A percentile compares a stretch with the other conserved stretches of the same genome.
These are phyloP conservation scores for Lerema accius DNA, from an alignment of 1,140 invertebrate species.

Conservation along the genomic window DNA sequence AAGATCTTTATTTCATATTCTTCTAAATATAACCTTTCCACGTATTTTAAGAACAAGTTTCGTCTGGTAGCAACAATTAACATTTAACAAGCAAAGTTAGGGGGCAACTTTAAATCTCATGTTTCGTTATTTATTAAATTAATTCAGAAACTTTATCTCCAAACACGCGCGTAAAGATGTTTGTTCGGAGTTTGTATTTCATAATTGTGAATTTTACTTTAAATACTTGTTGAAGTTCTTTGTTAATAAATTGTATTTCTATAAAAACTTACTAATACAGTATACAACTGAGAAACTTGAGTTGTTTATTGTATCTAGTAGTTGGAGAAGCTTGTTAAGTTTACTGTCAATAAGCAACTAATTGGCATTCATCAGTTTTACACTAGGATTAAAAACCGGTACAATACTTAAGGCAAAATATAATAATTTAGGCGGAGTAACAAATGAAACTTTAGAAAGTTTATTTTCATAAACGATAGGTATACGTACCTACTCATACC, in stretches of 20 bases:
- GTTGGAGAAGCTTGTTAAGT: neutral
- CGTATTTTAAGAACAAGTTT: slow-evolving; percentile 46
- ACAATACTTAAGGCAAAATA: no score
- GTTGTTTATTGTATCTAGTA: neutral
- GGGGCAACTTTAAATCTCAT: slow-evolving; percentile 63
- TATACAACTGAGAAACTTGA: neutral
- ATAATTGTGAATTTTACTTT: slow-evolving; percentile 53
- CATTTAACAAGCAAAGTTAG: slow-evolving; percentile 70
- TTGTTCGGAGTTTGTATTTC: slow-evolving; percentile 58
- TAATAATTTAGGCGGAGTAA: no score
- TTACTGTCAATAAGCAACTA: no score
- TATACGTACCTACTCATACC: no score
- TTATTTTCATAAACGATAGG: no score
- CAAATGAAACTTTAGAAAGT: no score
- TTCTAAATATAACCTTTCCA: slow-evolving; percentile 36
- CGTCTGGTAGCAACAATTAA: slow-evolving; percentile 67
- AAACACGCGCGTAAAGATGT: slow-evolving; percentile 66
- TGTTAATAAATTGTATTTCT: slow-evolving; percentile 23
- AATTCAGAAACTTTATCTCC: slow-evolving; percentile 68
- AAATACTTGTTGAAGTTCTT: slow-evolving; percentile 32
- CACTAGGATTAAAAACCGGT: no score
- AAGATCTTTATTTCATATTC: no score
- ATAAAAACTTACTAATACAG: slow-evolving; percentile 5
- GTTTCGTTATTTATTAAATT: slow-evolving; percentile 73
- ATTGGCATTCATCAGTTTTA: no score